Conservation (phyloP, 2,113 vertebrate species). For the Etheostoma spectabile region DNA sequence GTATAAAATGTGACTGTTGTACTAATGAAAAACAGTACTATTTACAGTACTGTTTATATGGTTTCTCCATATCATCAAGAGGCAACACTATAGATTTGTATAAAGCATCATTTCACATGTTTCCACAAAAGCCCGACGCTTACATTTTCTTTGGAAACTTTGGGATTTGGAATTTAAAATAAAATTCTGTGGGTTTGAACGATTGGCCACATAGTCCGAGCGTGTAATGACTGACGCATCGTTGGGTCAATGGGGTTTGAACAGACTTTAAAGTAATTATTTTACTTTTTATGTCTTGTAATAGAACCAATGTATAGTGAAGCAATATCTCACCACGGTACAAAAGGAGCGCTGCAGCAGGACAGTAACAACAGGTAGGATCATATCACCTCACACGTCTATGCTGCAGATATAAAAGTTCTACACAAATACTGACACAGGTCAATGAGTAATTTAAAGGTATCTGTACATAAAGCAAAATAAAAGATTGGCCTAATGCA, state of each 20-base stretch:
- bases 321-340: neutral
- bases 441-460: neutral
- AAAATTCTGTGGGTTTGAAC: neutral
- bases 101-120: too few species aligned
- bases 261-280: neutral
- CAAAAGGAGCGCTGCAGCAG: neutral
- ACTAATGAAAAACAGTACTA: too few species aligned
- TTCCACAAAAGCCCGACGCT: too few species aligned
- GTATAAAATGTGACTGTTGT: too few species aligned
- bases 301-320: neutral
- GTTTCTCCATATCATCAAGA: neutral
- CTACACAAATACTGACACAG: neutral
- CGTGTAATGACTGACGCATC: neutral
- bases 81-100: neutral
- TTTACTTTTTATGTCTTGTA: neutral
- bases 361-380: neutral
- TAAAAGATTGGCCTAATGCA: neutral
- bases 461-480: neutral
- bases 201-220: neutral
- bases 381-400: neutral
- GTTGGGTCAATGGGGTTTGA: neutral
- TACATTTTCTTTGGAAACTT: neutral
- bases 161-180: neutral
- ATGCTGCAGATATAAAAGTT: neutral
- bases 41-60: too few species aligned